Percentiles rank a stretch among this genome's conserved stretches.
phyloP scores from a whole-genome alignment of 1,140 invertebrate genomes.

The Mycetomoellerius zeteki region DNA sequence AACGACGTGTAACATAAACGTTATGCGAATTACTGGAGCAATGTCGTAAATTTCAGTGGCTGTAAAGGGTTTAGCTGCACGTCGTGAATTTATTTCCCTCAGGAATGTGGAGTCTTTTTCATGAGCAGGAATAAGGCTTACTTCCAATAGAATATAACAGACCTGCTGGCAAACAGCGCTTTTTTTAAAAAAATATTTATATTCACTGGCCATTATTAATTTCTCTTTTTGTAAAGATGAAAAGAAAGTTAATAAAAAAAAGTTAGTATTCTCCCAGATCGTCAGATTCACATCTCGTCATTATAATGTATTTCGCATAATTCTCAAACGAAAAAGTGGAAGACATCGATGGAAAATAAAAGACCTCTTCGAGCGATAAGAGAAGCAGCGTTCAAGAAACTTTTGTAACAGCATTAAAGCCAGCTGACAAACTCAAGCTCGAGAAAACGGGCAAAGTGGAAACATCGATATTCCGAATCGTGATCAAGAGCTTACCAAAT shows the following conservation, averaged over 20 bases:
- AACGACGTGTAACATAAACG: slow-evolving; percentile 48
- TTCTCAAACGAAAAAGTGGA: not conserved
- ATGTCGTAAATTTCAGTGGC: slow-evolving; percentile 49
- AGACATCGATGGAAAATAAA: not conserved
- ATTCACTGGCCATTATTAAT: not conserved
- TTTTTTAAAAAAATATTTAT: slow-evolving; percentile 1
- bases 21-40: slow-evolving; percentile 24
- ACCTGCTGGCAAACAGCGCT: not conserved
- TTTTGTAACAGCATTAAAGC: not conserved
- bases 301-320: not conserved
- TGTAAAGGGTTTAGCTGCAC: slow-evolving; percentile 40
- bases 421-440: not conserved
- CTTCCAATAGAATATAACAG: slow-evolving; percentile 10
- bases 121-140: slow-evolving; percentile 23
- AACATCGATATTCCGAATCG: slow-evolving; percentile 70
- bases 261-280: not conserved
- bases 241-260: not conserved
- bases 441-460: not conserved
- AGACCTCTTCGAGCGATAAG: not conserved
- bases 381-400: not conserved
- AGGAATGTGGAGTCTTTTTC: slow-evolving; percentile 39
- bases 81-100: slow-evolving; percentile 51
- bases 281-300: not conserved
- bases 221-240: not conserved
- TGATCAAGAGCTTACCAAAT: slow-evolving; percentile 89